phyloP scores from a whole-genome alignment of 35 echinoderm and acorn worm genomes.

The Lytechinus pictus region DNA sequence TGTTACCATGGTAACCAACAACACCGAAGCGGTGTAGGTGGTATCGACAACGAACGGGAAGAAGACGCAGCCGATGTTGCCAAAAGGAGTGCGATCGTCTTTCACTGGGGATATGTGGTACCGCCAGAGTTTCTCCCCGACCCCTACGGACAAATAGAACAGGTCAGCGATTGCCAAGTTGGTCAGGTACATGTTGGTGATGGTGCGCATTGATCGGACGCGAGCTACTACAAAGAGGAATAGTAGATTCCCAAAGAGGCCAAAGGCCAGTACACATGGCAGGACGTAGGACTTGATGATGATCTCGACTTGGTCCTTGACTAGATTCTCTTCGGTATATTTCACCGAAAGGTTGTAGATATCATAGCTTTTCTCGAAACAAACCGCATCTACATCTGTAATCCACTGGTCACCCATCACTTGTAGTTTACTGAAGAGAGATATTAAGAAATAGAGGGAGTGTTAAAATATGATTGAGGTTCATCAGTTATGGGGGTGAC shows the following conservation, averaged over 20 bases:
- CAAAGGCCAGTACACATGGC: constrained; percentile 72
- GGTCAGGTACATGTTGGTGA: constrained; percentile 71
- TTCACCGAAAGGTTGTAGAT: neutral
- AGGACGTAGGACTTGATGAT: constrained; percentile 59
- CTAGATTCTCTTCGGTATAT: neutral
- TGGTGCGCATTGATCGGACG: constrained; percentile 79
- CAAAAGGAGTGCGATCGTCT: constrained; percentile 52
- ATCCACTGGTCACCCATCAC: neutral
- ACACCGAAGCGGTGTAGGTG: constrained; percentile 67
- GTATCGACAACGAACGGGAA: constrained; percentile 38
- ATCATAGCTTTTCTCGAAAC: neutral
- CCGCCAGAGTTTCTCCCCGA: constrained; percentile 68
- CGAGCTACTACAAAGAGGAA: constrained; percentile 67
- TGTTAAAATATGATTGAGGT: too few species aligned
- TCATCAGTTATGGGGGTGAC: too few species aligned
- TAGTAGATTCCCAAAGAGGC: constrained; percentile 58
- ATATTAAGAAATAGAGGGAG: neutral
- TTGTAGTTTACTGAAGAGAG: neutral
- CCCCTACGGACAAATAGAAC: constrained; percentile 57
- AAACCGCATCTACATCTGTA: neutral
- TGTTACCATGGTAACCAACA: constrained; percentile 66
- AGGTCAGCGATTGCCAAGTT: constrained; percentile 73
- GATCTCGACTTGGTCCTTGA: constrained; percentile 47
- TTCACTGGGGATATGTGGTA: constrained; percentile 60
- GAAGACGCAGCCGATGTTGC: constrained; percentile 52